Conservation (phyloP, 2,888 invertebrate genomes). For the Drosophila cognata region DNA sequence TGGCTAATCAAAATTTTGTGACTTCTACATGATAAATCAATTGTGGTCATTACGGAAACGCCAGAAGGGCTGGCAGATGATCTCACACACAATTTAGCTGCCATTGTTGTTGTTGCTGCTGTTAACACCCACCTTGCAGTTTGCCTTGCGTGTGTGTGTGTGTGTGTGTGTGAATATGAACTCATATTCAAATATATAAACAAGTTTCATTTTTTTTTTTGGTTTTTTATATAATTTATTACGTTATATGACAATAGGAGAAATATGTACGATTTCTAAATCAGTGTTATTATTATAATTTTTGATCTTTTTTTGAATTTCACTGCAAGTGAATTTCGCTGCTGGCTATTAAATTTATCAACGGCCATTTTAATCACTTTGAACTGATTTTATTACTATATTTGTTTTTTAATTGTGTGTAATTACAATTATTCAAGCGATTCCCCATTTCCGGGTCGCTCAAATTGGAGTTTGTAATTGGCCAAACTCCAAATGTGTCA, state of each 20-base stretch:
- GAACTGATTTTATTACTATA: background rate
- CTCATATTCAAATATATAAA: constrained; percentile 24
- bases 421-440: constrained; percentile 31
- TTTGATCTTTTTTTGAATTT: constrained; percentile 5
- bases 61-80: constrained; percentile 45
- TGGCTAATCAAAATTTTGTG: constrained; percentile 21
- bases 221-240: background rate
- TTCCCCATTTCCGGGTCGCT: constrained; percentile 34
- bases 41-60: constrained; percentile 38
- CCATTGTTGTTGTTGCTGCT: constrained; percentile 16
- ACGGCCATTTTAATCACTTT: constrained; percentile 7
- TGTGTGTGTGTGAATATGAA: constrained; percentile 17
- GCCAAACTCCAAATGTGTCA: constrained; percentile 33
- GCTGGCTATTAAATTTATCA: constrained; percentile 24
- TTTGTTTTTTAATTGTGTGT: background rate
- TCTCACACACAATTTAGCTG: constrained; percentile 59
- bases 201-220: constrained; percentile 16
- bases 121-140: constrained; percentile 48
- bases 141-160: constrained; percentile 3
- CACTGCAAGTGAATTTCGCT: background rate
- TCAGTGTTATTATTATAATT: constrained; percentile 13
- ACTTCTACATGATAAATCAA: constrained; percentile 57
- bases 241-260: constrained; percentile 13
- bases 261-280: constrained; percentile 19
- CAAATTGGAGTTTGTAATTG: constrained; percentile 43